Evolutionary conservation across 2,888 invertebrate genomes (phyloP).

Genomic region (Drosophila fulvimacula): DNA sequence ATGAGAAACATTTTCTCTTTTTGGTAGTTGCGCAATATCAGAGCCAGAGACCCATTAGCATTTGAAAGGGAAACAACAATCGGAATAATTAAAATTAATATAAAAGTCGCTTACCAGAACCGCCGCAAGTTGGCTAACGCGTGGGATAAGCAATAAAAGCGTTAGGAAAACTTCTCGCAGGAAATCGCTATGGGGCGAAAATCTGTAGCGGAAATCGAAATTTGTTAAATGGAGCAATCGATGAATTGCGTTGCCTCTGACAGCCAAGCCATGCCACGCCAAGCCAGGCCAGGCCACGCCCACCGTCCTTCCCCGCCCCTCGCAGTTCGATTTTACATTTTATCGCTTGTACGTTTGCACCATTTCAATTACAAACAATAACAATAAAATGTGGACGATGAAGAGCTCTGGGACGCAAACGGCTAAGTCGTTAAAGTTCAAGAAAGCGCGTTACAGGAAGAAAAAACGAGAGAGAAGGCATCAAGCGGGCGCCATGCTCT

Average conservation of each 20-base stretch:
- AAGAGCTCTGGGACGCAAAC: constrained; percentile 11
- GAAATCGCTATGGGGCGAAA: constrained; percentile 60
- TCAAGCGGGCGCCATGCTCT: background rate
- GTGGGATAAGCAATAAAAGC: constrained; percentile 64
- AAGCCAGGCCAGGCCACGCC: too few relatives aligned
- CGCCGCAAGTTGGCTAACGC: constrained; percentile 44
- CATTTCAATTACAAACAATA: constrained; percentile 82
- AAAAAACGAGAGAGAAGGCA: background rate
- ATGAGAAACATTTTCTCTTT: background rate
- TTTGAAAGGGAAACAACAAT: constrained; percentile 33
- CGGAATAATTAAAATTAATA: constrained; percentile 69
- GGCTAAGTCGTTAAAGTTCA: constrained; percentile 55
- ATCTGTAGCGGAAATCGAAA: constrained; percentile 78
- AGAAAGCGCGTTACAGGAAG: constrained; percentile 55
- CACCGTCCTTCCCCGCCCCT: background rate
- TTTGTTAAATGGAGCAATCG: constrained; percentile 82
- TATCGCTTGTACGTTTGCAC: constrained; percentile 81
- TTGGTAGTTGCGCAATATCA: background rate
- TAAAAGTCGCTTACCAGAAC: constrained; percentile 40
- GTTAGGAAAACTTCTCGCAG: constrained; percentile 56
- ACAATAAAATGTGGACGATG: constrained; percentile 67
- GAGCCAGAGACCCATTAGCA: constrained; percentile 19
- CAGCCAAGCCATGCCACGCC: constrained; percentile 14
- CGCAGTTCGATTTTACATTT: constrained; percentile 73
- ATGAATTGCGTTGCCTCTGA: constrained; percentile 58